phyloP scores from a whole-genome alignment of 2,797 vertebrate genomes.

The Babyrousa celebensis region DNA sequence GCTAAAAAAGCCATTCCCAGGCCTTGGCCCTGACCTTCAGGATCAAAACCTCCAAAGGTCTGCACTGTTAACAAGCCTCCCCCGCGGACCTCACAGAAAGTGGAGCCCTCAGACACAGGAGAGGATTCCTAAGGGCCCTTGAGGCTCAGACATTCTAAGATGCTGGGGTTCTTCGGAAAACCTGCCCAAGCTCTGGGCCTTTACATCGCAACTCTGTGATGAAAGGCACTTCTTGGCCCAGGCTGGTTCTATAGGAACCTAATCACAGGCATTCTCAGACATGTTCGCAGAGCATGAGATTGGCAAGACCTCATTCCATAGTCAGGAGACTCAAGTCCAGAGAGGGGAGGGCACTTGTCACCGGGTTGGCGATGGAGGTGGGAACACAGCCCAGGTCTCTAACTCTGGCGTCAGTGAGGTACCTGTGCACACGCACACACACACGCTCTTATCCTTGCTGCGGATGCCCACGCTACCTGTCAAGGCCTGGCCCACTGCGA shows the following conservation, averaged over 20 bases:
- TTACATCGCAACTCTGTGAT: neutral
- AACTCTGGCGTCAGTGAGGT: neutral
- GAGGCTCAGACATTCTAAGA: neutral
- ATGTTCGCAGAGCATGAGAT: neutral
- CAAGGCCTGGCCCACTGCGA: neutral
- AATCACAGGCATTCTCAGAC: neutral
- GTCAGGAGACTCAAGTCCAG: neutral
- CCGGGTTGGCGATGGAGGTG: neutral
- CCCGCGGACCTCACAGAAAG: neutral
- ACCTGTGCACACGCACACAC: rapidly evolving
- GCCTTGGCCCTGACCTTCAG: neutral
- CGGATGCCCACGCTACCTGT: neutral
- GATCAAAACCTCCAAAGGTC: neutral
- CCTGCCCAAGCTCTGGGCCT: neutral
- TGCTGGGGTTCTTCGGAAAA: neutral
- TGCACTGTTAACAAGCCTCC: neutral
- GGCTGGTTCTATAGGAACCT: neutral
- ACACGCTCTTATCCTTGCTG: no score
- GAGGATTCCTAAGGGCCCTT: neutral
- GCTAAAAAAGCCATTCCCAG: neutral
- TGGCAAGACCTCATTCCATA: rapidly evolving
- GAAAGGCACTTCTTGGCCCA: neutral
- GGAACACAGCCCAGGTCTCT: neutral
- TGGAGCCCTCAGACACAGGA: neutral
- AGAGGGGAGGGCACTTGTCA: neutral